A percentile compares a stretch with the other conserved stretches of the same genome.
Conservation (phyloP, 1,140 invertebrate genomes). For the Eumeta japonica region DNA sequence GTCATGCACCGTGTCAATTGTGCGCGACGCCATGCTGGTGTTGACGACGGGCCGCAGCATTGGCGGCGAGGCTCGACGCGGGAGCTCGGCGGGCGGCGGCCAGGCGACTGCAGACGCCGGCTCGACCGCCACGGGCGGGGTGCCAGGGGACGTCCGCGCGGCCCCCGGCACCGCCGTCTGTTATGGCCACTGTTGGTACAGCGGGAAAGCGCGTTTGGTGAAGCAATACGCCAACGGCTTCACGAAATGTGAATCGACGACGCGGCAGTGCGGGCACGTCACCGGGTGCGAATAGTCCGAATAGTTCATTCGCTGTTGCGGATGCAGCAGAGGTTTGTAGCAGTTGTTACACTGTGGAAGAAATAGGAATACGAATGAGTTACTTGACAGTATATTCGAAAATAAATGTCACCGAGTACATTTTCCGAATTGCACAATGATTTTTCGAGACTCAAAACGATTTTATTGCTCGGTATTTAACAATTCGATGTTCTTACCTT, state of each 20-base stretch:
- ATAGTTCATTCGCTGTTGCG: constrained; percentile 85
- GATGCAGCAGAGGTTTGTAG: constrained; percentile 80
- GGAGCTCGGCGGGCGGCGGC: constrained; percentile 37
- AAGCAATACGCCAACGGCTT: constrained; percentile 82
- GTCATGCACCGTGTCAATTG: no score
- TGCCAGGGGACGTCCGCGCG: constrained; percentile 55
- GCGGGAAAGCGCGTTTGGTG: constrained; percentile 68
- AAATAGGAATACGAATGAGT: constrained; percentile 9
- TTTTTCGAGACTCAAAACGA: no score
- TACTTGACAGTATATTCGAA: background rate
- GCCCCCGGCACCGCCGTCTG: constrained; percentile 67
- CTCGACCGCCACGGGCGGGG: constrained; percentile 56
- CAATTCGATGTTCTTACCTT: no score
- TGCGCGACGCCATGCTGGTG: constrained; percentile 48
- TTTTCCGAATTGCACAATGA: no score
- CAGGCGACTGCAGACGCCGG: constrained; percentile 27
- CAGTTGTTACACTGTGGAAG: constrained; percentile 81
- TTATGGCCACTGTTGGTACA: constrained; percentile 81
- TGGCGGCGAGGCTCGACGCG: constrained; percentile 43
- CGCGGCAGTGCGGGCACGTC: constrained; percentile 87
- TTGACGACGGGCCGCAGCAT: constrained; percentile 53
- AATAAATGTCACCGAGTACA: no score
- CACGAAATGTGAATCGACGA: constrained; percentile 90
- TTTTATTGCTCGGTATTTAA: no score
- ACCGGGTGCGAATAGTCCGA: constrained; percentile 93